Conservation (phyloP, 2,888 invertebrate genomes). For the Cerceris rybyensis region DNA sequence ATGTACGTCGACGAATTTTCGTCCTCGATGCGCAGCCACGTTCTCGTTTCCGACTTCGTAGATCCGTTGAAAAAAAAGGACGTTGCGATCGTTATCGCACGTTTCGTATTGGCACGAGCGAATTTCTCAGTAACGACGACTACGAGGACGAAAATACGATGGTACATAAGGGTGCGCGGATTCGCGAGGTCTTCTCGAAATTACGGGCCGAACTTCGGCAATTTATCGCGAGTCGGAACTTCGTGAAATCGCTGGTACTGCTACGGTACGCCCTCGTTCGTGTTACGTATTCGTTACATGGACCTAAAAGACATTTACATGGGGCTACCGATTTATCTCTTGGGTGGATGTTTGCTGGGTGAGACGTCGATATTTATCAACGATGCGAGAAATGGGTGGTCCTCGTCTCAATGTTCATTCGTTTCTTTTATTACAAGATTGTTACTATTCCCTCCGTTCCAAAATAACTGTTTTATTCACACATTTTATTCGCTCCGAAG, state of each 20-base stretch:
- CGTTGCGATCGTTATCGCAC: not conserved
- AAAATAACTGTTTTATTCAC: too few relatives aligned
- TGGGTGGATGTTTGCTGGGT: too few relatives aligned
- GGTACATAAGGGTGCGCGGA: constrained; percentile 1
- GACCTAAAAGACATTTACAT: too few relatives aligned
- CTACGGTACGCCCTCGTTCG: too few relatives aligned
- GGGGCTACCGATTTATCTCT: too few relatives aligned
- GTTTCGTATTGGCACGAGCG: not conserved
- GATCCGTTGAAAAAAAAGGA: constrained; percentile 2
- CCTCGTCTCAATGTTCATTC: too few relatives aligned
- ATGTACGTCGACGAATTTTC: not conserved
- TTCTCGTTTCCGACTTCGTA: constrained; percentile 17
- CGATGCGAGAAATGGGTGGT: too few relatives aligned
- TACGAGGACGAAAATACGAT: constrained; percentile 3
- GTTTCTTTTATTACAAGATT: too few relatives aligned
- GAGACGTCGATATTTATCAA: too few relatives aligned
- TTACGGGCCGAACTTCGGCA: constrained; percentile 50
- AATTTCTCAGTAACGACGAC: constrained; percentile 20
- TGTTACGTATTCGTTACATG: too few relatives aligned
- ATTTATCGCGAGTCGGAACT: constrained; percentile 44
- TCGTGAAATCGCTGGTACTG: constrained; percentile 19
- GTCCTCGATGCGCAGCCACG: constrained; percentile 1
- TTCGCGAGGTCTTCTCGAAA: constrained; percentile 22
- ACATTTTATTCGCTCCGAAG: too few relatives aligned
- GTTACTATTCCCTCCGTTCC: too few relatives aligned